Evolutionary conservation across 2,797 vertebrate genomes (phyloP), one percentile per base, ranked within the genome.

Genomic region (Cheirogaleus major): DNA sequence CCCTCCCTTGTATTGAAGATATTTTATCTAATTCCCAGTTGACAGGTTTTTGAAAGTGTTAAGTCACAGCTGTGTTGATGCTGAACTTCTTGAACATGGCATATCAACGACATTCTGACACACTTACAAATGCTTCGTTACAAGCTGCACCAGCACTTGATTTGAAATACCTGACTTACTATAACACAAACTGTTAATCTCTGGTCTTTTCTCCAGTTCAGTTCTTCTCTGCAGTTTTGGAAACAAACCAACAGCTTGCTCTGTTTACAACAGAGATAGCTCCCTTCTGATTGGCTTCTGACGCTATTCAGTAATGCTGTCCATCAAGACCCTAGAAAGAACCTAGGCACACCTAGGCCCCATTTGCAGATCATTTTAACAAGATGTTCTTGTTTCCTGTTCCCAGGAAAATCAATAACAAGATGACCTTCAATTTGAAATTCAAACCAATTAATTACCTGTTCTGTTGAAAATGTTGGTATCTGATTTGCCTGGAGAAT

Each of bases 31-130:
- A 98, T 97, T 98, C 97, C 83, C 93, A 97, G 91, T 73, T 97
- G 96, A 98, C 97, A 98, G 85, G 65, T 96, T 98, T 97, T 96
- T 97, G 94, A 76, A 98, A 97, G 83, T 96, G 90, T 93, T 96
- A 98, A 98, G 95, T 98, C 98, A 96, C 98, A 98, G 98, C 95
- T 98, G 98, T 97, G 97, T 97, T 98, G 98, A 98, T 76, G 83
- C 0, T 97, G 84, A 98, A 97, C 96, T 98, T 97, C 96, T 97
- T 92, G 81, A 98, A 97, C 57, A 97, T 35, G 89, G 93, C 98
- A 98, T 93, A 97, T 89, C 90, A 96, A 73, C 4, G 0, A 97
- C 96, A 96, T 90, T 88, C 85, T 55, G 94, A 98, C 89, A 98
- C 85, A 92, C 86, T 98, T 86, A 96, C 79, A 97, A 92, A 97